Evolutionary conservation across 2,797 vertebrate species (phyloP).

Genomic region (Spea hammondii): DNA sequence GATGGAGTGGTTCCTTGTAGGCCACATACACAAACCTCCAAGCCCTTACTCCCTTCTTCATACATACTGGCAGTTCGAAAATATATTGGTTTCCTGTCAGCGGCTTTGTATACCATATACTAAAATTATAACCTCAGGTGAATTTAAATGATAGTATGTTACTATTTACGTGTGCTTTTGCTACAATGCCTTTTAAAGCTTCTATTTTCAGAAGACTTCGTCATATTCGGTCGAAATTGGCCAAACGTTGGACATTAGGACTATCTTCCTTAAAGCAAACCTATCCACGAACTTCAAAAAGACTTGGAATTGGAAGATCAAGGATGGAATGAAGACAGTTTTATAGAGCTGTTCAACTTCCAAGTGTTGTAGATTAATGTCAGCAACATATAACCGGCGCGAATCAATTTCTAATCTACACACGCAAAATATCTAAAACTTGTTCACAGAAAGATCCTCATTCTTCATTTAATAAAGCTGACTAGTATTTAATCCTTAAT

Average conservation of each 20-base stretch:
- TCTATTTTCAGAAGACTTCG: not conserved
- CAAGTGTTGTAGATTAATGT: constrained; percentile 8
- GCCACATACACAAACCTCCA: constrained; percentile 20
- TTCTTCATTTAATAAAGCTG: constrained; percentile 39
- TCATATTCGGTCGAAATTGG: too few relatives aligned
- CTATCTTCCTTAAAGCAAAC: too few relatives aligned
- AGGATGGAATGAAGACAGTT: not conserved
- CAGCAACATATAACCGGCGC: not conserved
- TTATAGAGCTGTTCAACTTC: not conserved
- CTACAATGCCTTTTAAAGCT: not conserved
- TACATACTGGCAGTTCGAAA: constrained; percentile 31
- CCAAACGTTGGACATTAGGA: too few relatives aligned
- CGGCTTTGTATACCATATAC: constrained; percentile 17
- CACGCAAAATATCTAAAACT: not conserved
- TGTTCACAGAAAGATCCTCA: not conserved
- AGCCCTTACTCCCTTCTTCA: constrained; percentile 30
- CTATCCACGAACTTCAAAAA: not conserved
- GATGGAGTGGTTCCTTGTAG: constrained; percentile 27
- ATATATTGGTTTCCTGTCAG: constrained; percentile 49
- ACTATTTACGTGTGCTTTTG: constrained; percentile 26
- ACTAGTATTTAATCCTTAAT: constrained; percentile 37
- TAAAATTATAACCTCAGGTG: constrained; percentile 40
- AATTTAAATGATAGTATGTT: constrained; percentile 37
- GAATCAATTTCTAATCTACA: constrained; percentile 23
- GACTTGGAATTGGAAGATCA: not conserved